Evolutionary conservation across 2,797 vertebrate species (phyloP).

Genomic region (Channa striata): DNA sequence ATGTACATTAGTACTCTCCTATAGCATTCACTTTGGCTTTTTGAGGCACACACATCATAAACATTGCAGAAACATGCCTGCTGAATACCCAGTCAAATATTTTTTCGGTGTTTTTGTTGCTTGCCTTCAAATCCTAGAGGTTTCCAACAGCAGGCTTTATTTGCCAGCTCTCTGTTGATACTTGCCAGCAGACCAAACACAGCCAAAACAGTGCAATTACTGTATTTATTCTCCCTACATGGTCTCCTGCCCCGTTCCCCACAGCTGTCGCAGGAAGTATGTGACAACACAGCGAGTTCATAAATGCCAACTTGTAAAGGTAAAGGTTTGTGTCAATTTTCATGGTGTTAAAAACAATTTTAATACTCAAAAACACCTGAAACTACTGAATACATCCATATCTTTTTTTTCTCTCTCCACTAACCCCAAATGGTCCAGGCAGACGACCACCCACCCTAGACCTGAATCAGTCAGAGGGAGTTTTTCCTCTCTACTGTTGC

Average conservation of each 20-base stretch:
- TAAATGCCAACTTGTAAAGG: no score
- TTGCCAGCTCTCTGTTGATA: constrained; percentile 62
- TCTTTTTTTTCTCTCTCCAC: no score
- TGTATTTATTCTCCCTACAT: no score
- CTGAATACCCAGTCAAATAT: not conserved
- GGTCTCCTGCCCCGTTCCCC: constrained; percentile 5
- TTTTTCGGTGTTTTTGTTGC: not conserved
- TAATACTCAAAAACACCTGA: no score
- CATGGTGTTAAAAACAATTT: not conserved
- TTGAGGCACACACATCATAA: not conserved
- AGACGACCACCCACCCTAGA: no score
- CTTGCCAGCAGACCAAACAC: constrained; percentile 41
- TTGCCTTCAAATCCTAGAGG: not conserved
- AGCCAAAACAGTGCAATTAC: constrained; percentile 15
- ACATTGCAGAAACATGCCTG: constrained; percentile 24
- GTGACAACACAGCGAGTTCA: not conserved
- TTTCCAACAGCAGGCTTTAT: constrained; percentile 28
- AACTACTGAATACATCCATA: no score
- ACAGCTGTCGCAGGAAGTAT: not conserved
- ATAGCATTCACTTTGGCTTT: no score
- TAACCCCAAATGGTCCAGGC: no score
- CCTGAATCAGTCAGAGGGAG: no score
- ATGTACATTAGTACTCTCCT: no score
- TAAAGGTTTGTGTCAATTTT: not conserved
- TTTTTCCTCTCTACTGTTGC: no score